phyloP scores from a whole-genome alignment of 2,113 vertebrate species.

The Pao palembangensis region DNA sequence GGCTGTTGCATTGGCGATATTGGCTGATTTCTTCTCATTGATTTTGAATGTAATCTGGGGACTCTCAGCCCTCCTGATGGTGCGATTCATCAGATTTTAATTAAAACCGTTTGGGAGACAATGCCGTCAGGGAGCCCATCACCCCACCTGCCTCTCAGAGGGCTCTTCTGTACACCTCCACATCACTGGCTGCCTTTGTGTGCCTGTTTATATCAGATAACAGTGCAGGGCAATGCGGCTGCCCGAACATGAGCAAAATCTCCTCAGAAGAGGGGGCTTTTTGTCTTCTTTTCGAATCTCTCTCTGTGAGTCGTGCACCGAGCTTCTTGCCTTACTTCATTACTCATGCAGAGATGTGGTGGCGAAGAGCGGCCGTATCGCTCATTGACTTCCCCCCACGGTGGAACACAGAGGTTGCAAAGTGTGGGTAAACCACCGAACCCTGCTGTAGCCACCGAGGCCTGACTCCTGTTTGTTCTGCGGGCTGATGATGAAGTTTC shows the following conservation, averaged over 20 bases:
- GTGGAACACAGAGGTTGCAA: conserved; percentile 29
- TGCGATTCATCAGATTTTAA: conserved; percentile 52
- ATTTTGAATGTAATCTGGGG: not conserved
- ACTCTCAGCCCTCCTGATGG: conserved; percentile 1
- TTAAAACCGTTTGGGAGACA: conserved; percentile 42
- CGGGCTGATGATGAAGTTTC: conserved; percentile 44
- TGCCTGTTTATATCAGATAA: conserved; percentile 57
- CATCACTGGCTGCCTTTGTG: conserved; percentile 60
- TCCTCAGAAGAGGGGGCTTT: conserved; percentile 56
- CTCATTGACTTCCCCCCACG: conserved; percentile 30
- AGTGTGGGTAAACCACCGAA: conserved; percentile 24
- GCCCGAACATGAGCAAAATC: conserved; percentile 59
- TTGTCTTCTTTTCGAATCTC: conserved; percentile 57
- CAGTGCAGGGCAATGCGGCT: conserved; percentile 46
- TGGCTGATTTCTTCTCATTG: not conserved
- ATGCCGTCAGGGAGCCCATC: conserved; percentile 33
- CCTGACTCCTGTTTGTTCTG: conserved; percentile 26
- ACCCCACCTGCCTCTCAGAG: conserved; percentile 15
- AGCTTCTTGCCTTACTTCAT: conserved; percentile 66
- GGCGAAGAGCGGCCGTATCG: conserved; percentile 35
- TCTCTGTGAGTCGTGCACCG: conserved; percentile 24
- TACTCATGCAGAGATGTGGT: conserved; percentile 57
- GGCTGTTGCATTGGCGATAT: not conserved
- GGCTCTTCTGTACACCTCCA: conserved; percentile 38
- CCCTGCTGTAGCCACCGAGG: conserved; percentile 11